Evolutionary conservation across 2,797 vertebrate species (phyloP).

Genomic region (Potorous gilbertii): DNA sequence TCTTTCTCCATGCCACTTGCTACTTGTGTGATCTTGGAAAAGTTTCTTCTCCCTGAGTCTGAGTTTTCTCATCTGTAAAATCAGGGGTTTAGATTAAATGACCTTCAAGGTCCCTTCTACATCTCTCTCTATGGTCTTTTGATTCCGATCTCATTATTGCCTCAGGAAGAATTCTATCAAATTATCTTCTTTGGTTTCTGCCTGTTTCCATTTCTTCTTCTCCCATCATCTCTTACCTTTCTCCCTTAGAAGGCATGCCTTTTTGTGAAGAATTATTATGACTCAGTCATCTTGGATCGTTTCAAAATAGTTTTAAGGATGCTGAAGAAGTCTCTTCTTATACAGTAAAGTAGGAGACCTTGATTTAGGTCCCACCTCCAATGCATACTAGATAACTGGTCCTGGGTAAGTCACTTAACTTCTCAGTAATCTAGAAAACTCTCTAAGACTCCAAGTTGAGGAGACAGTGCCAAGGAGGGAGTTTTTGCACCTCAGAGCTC

Average conservation of each 20-base stretch:
- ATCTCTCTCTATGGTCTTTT: not conserved
- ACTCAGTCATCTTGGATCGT: not conserved
- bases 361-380: not conserved
- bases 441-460: not conserved
- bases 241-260: not conserved
- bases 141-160: not conserved
- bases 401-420: not conserved
- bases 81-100: too few species aligned
- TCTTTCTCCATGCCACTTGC: not conserved
- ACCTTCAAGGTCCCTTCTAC: not conserved
- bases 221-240: not conserved
- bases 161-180: not conserved
- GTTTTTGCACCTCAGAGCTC: not conserved
- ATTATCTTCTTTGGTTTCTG: not conserved
- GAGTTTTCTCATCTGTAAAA: too few species aligned
- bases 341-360: not conserved
- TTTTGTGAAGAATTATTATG: not conserved
- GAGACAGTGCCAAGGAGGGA: not conserved
- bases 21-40: not conserved
- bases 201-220: not conserved
- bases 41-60: too few species aligned
- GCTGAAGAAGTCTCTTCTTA: not conserved
- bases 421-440: not conserved
- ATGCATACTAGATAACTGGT: not conserved
- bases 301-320: not conserved